A percentile compares a stretch with the other conserved stretches of the same genome.
Evolutionary conservation across 2,888 invertebrate genomes (phyloP).

Genomic region (Drosophila mulleri): DNA sequence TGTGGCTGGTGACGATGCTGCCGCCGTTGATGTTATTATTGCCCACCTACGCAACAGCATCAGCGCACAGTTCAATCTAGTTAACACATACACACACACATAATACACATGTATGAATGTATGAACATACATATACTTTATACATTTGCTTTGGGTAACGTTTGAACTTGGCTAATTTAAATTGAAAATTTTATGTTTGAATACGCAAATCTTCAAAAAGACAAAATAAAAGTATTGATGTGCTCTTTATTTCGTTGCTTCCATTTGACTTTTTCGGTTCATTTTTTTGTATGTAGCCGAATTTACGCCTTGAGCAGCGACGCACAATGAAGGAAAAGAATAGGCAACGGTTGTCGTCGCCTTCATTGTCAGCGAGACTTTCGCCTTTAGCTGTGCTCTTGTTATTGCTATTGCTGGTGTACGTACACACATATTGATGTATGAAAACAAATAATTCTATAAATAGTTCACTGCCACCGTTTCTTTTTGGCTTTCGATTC

Average conservation of each 20-base stretch:
- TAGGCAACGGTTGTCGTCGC: slow-evolving; percentile 31
- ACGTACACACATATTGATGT: slow-evolving; percentile 39
- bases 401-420: slow-evolving; percentile 20
- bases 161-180: slow-evolving; percentile 75
- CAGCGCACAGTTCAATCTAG: slow-evolving; percentile 43
- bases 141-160: slow-evolving; percentile 27
- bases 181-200: slow-evolving; percentile 44
- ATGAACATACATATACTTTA: background rate
- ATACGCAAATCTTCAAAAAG: slow-evolving; percentile 24
- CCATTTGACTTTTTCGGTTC: background rate
- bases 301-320: slow-evolving; percentile 34
- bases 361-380: slow-evolving; percentile 44
- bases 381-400: slow-evolving; percentile 52
- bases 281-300: slow-evolving; percentile 21
- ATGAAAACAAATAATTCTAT: slow-evolving; percentile 82
- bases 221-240: background rate
- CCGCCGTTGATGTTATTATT: slow-evolving; percentile 32
- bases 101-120: background rate
- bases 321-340: slow-evolving; percentile 21
- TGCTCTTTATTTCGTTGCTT: slow-evolving; percentile 19
- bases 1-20: slow-evolving; percentile 38
- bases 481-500: slow-evolving; percentile 75
- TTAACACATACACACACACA: slow-evolving; percentile 24
- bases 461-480: slow-evolving; percentile 84
- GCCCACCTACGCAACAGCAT: slow-evolving; percentile 53